Percentiles rank a stretch among this genome's conserved stretches.
Evolutionary conservation across 2,888 invertebrate species (phyloP).

Genomic region (Oeneis ivallda): DNA sequence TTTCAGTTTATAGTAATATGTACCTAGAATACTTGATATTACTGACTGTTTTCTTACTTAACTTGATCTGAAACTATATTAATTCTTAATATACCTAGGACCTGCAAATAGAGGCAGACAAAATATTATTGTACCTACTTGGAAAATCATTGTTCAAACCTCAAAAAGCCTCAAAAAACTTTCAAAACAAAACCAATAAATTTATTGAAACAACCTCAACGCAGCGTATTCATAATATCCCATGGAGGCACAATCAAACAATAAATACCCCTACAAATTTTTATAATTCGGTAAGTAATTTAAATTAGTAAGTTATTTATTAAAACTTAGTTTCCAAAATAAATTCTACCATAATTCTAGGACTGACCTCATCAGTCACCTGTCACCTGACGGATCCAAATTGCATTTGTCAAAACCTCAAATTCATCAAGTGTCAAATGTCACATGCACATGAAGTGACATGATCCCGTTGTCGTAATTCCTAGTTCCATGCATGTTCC

Average conservation of each 20-base stretch:
- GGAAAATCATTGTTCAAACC: constrained; percentile 2
- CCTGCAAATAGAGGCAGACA: neutral
- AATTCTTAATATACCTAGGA: neutral
- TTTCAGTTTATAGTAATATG: too few relatives aligned
- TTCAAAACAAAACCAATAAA: constrained; percentile 7
- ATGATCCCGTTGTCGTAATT: too few relatives aligned
- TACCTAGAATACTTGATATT: neutral
- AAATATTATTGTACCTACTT: neutral
- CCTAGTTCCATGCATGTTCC: too few relatives aligned
- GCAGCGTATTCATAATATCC: neutral
- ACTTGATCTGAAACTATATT: neutral
- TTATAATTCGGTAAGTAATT: neutral
- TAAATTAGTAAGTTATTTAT: neutral
- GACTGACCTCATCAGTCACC: too few relatives aligned
- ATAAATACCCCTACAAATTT: neutral
- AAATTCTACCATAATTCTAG: too few relatives aligned
- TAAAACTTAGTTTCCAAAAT: neutral
- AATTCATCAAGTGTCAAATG: too few relatives aligned
- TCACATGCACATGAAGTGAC: too few relatives aligned
- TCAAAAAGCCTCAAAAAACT: neutral
- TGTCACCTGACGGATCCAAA: too few relatives aligned
- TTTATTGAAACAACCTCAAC: neutral
- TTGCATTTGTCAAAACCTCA: too few relatives aligned
- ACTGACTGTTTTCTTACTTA: neutral
- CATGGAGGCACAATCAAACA: neutral